Percentiles rank a stretch among this genome's conserved stretches.
These are phyloP conservation scores for Aplysia californica DNA, from an alignment of 1,140 invertebrate species.

Conservation along the genomic window DNA sequence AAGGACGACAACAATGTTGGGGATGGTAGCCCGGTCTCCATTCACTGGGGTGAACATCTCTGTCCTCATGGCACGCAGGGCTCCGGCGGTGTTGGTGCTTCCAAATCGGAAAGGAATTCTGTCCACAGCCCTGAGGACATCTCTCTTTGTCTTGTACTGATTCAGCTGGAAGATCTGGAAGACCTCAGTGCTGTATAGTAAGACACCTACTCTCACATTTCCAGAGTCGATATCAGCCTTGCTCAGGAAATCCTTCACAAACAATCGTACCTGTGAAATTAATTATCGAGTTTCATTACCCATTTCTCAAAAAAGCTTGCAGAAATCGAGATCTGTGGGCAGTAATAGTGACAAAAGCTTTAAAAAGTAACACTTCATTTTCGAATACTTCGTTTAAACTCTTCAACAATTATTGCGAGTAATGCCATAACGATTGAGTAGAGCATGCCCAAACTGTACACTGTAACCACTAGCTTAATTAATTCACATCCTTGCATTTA, in stretches of 20 bases:
- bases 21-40: constrained; percentile 40
- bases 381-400: no score
- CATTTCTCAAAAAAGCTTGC: no score
- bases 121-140: constrained; percentile 41
- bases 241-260: constrained; percentile 42
- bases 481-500: no score
- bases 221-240: constrained; percentile 49
- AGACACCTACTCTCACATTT: constrained; percentile 48
- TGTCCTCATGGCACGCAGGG: constrained; percentile 32
- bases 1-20: constrained; percentile 40
- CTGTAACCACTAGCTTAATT: no score
- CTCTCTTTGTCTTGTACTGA: constrained; percentile 29
- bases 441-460: no score
- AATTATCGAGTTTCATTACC: no score
- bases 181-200: constrained; percentile 42
- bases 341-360: no score
- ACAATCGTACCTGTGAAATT: constrained; percentile 38
- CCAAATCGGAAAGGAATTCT: constrained; percentile 42
- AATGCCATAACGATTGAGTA: no score
- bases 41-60: constrained; percentile 40
- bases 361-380: no score
- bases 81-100: constrained; percentile 52
- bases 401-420: no score
- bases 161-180: constrained; percentile 47
- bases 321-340: no score